Evolutionary conservation across 2,888 invertebrate genomes (phyloP), one percentile per base, ranked within the genome.

Genomic region (Dinocampus coccinellae): DNA sequence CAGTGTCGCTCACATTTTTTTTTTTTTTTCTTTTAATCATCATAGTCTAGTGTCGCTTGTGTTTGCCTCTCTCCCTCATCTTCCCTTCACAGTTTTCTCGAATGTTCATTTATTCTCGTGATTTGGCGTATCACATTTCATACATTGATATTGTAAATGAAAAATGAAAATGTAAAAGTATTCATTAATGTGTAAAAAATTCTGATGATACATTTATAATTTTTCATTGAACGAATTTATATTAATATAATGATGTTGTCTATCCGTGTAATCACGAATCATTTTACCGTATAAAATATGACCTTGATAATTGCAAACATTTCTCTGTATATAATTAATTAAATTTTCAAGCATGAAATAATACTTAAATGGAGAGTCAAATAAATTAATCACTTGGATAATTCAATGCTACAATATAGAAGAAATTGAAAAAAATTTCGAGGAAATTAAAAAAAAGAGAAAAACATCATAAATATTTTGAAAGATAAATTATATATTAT

Each of bases 221-320:
- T 47, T 20, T 7, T 7, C n/a, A n/a, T 7, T n/a, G 4, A n/a
- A 47, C 47, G n/a, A n/a, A n/a, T n/a, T n/a, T n/a, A n/a, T n/a
- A n/a, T n/a, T n/a, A n/a, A n/a, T n/a, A n/a, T n/a, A n/a, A n/a
- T n/a, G n/a, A n/a, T n/a, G n/a, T n/a, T 34, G 20, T 34, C 22
- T 16, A 34, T 34, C 34, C 60, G 33, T 60, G 34, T 34, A 20
- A 33, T 33, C 60, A 33, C 20, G 60, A 60, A 60, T 60, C 16
- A 60, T 60, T 20, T 34, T 34, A 34, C 57, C 34, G 34, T 33
- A 20, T 47, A 7, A 47, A 16, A 47, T 7, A 62, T n/a, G 39
- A 62, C 61, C 61, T 62, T 62, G 42, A 62, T 62, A 24, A 39
- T 39, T 62, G n/a, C 22, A 62, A 20, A 9, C 24, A 62, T 62